Conservation (phyloP, 2,797 vertebrate species). For the Cirrhinus mrigala region DNA sequence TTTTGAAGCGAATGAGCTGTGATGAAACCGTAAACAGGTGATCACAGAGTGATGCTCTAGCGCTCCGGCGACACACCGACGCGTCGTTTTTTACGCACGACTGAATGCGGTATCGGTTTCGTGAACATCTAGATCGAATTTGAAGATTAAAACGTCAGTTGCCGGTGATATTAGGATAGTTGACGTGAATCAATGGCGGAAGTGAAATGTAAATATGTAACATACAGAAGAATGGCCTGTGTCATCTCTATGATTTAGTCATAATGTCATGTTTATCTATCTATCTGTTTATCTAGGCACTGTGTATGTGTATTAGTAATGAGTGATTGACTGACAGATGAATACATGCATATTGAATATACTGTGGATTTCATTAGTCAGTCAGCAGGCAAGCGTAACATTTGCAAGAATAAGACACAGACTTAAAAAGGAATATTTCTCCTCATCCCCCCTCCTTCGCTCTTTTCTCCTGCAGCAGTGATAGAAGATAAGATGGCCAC, state of each 20-base stretch:
- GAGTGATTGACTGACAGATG: not conserved
- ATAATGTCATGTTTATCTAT: conserved; percentile 3
- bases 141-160: not conserved
- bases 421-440: conserved; percentile 3
- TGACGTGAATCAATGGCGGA: conserved; percentile 48
- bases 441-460: conserved; percentile 63
- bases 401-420: not conserved
- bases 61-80: not conserved
- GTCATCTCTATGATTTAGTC: conserved; percentile 37
- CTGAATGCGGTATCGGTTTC: conserved; percentile 5
- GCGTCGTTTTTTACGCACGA: conserved; percentile 9
- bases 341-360: not conserved
- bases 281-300: not conserved
- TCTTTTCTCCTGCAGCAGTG: conserved; percentile 69
- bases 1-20: not conserved
- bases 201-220: conserved; percentile 34
- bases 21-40: conserved; percentile 50
- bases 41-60: conserved; percentile 20
- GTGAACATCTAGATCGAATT: not conserved
- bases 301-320: not conserved
- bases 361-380: not conserved
- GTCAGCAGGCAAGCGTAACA: not conserved
- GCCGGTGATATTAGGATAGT: not conserved
- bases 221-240: conserved; percentile 67
- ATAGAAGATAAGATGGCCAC: conserved; percentile 92